phyloP scores from a whole-genome alignment of 2,888 invertebrate species.

The Euphydryas editha region DNA sequence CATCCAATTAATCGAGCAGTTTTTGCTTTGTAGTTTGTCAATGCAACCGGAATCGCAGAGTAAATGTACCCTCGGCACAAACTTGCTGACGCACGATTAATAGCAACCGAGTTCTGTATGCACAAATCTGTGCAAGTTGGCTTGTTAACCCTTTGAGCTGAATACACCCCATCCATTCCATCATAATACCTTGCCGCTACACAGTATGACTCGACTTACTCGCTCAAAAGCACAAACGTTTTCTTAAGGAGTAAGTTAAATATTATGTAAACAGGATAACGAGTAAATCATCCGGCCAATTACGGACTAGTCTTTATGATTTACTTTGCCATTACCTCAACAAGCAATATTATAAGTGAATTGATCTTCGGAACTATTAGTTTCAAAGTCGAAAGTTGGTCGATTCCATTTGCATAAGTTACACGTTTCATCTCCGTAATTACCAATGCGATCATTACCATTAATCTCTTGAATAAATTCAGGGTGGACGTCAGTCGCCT shows the following conservation, averaged over 20 bases:
- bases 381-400: slow-evolving; percentile 55
- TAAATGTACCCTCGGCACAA: slow-evolving; percentile 51
- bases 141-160: slow-evolving; percentile 67
- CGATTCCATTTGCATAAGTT: slow-evolving; percentile 71
- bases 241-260: slow-evolving; percentile 25
- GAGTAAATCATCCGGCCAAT: slow-evolving; percentile 29
- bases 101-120: slow-evolving; percentile 60
- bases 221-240: slow-evolving; percentile 27
- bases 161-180: slow-evolving; percentile 46
- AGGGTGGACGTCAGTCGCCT: slow-evolving; percentile 54
- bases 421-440: slow-evolving; percentile 72
- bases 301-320: slow-evolving; percentile 27
- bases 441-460: slow-evolving; percentile 68
- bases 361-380: slow-evolving; percentile 60
- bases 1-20: slow-evolving; percentile 5
- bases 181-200: slow-evolving; percentile 36
- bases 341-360: slow-evolving; percentile 38
- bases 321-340: slow-evolving; percentile 25
- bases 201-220: slow-evolving; percentile 33
- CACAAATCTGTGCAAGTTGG: slow-evolving; percentile 64
- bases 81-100: slow-evolving; percentile 66
- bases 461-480: slow-evolving; percentile 68
- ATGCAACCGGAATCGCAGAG: slow-evolving; percentile 48
- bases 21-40: slow-evolving; percentile 23
- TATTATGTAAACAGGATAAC: slow-evolving; percentile 26